Evolutionary conservation across 2,797 vertebrate genomes (phyloP), one percentile per base, ranked within the genome.

Genomic region (Nasua narica): DNA sequence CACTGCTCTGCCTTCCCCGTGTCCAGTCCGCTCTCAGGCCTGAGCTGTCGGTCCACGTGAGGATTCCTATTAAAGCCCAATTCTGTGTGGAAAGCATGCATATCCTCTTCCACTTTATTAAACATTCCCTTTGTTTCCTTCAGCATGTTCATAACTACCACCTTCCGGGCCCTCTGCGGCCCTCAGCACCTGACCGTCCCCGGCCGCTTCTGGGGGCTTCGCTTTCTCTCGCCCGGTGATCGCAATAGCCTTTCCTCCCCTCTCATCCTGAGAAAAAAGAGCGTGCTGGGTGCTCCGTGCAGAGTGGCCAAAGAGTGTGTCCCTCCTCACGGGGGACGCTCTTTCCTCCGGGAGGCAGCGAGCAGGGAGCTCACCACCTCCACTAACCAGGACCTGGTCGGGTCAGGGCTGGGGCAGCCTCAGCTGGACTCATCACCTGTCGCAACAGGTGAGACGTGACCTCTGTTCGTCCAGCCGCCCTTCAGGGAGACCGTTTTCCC

Each of bases 281-380:
- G 16, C 9, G 10, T 21, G 15, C 54, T 7, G 43, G 13, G 10
- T 1, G 21, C 11, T 11, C 4, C 19, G 1, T 9, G 19, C 40
- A 16, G 5, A 7, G 74, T 11, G 7, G 4, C 7, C n/a, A 14
- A 48, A 23, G 48, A n/a, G 58, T 2, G 0, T 4, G 3, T 52
- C 25, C 29, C 25, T 9, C 46, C 18, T 32, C 27, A 1, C 16
- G 9, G 32, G 43, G 1, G 13, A 40, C 4, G 40, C 70, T 62
- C 32, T 48, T 52, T 16, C n/a, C 43, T 62, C 56, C 15, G 0
- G 1, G 8, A 46, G 40, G 7, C 25, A 19, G 65, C 29, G 16
- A 4, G 35, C 7, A 18, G 21, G 15, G 40, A 0, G 12, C 21
- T 5, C 14, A 3, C 29, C 54, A 35, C 7, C 2, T 11, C 87